These are phyloP conservation scores for Nemapogon koenigi DNA, from an alignment of 2,888 invertebrate genomes.

Conservation along the genomic window DNA sequence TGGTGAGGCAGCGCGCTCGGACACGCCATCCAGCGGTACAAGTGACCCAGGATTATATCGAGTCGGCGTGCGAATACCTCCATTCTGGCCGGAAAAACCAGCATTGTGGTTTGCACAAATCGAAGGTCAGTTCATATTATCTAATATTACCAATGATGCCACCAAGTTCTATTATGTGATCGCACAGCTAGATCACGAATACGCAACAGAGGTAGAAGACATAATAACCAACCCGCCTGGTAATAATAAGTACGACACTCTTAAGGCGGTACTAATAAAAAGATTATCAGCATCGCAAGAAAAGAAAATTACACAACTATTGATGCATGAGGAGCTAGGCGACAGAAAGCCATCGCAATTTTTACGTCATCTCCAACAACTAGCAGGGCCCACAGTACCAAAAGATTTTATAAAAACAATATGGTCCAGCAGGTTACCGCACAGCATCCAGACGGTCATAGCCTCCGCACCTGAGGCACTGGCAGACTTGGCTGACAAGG, in stretches of 20 bases:
- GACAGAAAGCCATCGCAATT: conserved; percentile 9
- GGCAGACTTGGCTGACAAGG: not conserved
- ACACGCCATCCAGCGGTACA: too few species aligned
- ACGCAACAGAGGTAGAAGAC: not conserved
- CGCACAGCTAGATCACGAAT: not conserved
- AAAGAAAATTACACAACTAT: not conserved
- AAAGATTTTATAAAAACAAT: conserved; percentile 10
- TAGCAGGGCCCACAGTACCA: conserved; percentile 8
- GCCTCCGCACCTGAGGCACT: not conserved
- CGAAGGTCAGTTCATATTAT: not conserved
- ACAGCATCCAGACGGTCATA: conserved; percentile 1
- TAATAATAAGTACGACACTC: not conserved
- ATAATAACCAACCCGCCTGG: not conserved
- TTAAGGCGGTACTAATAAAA: not conserved
- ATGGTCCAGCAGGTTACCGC: conserved; percentile 15
- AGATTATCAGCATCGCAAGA: not conserved
- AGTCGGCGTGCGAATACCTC: too few species aligned
- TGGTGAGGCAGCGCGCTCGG: too few species aligned
- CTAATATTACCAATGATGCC: not conserved
- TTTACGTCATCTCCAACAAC: conserved; percentile 2
- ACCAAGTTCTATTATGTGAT: not conserved
- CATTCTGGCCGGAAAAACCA: not conserved
- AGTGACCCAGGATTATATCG: too few species aligned
- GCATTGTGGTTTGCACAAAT: not conserved
- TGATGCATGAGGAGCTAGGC: conserved; percentile 1